A percentile compares a stretch with the other conserved stretches of the same genome.
Evolutionary conservation across 2,888 invertebrate species (phyloP).

Genomic region (Drosophila ezoana): DNA sequence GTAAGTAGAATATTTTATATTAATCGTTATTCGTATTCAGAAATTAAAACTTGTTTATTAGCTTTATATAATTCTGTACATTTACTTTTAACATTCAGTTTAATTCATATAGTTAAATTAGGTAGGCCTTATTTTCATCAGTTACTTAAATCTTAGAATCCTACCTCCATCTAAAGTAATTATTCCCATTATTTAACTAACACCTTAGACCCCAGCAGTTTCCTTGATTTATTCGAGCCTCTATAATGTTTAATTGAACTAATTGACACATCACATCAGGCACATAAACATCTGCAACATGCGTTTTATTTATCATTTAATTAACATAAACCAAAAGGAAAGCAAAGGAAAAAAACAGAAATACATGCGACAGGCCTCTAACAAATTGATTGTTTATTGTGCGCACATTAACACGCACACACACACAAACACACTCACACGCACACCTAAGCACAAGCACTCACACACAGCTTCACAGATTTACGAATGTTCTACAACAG

Average conservation of each 20-base stretch:
- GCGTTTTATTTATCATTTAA: conserved; percentile 71
- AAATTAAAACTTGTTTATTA: too few species aligned
- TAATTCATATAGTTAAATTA: too few species aligned
- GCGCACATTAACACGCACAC: conserved; percentile 61
- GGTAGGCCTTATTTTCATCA: too few species aligned
- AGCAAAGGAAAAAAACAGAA: conserved; percentile 29
- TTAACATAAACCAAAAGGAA: conserved; percentile 58
- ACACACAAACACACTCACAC: conserved; percentile 37
- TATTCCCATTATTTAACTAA: background rate
- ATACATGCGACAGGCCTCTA: conserved; percentile 53
- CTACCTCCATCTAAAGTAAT: too few species aligned
- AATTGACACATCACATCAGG: conserved; percentile 62
- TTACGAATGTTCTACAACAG: conserved; percentile 46
- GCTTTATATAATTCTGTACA: too few species aligned
- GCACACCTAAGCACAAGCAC: conserved; percentile 34
- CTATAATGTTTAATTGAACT: conserved; percentile 54
- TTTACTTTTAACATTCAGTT: too few species aligned
- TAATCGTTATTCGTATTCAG: too few species aligned
- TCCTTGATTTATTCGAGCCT: conserved; percentile 33
- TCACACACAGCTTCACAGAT: conserved; percentile 42
- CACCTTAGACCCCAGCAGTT: background rate
- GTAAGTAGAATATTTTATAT: too few species aligned
- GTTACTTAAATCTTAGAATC: too few species aligned
- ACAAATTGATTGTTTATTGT: conserved; percentile 77
- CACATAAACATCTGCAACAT: conserved; percentile 51